Evolutionary conservation across 2,113 vertebrate species (phyloP).

Genomic region (Urocolius indicus): DNA sequence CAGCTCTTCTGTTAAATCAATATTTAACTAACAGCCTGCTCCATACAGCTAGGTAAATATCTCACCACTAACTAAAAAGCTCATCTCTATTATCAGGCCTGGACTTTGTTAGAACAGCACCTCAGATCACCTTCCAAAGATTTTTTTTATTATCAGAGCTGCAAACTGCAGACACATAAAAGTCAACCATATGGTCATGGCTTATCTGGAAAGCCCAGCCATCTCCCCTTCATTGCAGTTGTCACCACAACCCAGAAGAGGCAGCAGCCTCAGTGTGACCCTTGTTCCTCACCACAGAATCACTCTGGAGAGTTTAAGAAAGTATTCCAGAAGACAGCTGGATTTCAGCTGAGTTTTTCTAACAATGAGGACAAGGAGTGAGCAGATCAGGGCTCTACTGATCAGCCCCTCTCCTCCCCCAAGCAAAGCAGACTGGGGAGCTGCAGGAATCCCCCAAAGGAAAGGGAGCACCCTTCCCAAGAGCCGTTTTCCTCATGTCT

Average conservation of each 20-base stretch:
- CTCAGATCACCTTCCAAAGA: background rate
- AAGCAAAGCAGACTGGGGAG: background rate
- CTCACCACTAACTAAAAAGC: background rate
- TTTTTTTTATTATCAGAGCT: background rate
- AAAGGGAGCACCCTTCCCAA: background rate
- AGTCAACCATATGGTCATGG: background rate
- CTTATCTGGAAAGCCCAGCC: background rate
- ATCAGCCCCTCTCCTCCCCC: too few relatives aligned
- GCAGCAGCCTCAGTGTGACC: background rate
- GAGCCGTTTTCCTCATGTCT: background rate
- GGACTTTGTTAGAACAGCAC: background rate
- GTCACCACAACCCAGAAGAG: background rate
- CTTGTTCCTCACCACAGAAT: background rate
- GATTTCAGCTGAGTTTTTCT: background rate
- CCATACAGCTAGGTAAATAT: background rate
- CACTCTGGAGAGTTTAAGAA: background rate
- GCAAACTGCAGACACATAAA: background rate
- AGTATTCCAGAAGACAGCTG: background rate
- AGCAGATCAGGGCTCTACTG: background rate
- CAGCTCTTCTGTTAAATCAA: conserved; percentile 21
- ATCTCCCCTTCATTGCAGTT: background rate
- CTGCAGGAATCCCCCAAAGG: background rate
- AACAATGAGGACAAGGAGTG: background rate
- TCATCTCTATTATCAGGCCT: background rate
- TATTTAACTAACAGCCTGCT: conserved; percentile 34